phyloP scores from a whole-genome alignment of 2,888 invertebrate species.

The Cephus runcator region DNA sequence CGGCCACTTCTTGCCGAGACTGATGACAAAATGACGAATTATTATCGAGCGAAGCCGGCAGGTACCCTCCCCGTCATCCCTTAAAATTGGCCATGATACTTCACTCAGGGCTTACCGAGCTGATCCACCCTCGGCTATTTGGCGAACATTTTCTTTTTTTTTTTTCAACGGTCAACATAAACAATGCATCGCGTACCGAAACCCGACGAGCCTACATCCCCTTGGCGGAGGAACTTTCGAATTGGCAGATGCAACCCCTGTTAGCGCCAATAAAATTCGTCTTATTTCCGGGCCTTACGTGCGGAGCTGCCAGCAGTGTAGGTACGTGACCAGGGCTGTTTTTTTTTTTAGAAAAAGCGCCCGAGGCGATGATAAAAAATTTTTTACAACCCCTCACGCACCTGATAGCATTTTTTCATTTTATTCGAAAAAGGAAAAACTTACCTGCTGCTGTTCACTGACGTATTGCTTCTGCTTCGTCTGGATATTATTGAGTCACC shows the following conservation, averaged over 20 bases:
- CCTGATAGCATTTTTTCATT: neutral
- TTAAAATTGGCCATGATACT: neutral
- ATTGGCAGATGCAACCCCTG: neutral
- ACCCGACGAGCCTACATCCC: neutral
- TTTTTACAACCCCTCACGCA: no score
- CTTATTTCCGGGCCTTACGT: no score
- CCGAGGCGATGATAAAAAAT: no score
- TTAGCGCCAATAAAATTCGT: neutral
- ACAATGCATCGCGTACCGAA: neutral
- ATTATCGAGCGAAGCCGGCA: neutral
- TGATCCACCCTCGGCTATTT: neutral
- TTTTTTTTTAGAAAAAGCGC: no score
- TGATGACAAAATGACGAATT: neutral
- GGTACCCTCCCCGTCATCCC: neutral
- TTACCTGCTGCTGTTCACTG: conserved; percentile 84
- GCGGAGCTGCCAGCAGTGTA: no score
- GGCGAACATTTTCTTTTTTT: neutral
- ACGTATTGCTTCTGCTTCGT: conserved; percentile 86
- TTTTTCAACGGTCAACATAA: neutral
- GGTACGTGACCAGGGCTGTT: no score
- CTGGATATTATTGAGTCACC: conserved; percentile 90
- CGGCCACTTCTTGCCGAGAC: neutral
- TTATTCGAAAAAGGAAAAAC: conserved; percentile 27
- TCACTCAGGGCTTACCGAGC: neutral
- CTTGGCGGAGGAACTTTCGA: neutral